Conservation (phyloP, 2,888 invertebrate species). For the Crocallis elinguaria region DNA sequence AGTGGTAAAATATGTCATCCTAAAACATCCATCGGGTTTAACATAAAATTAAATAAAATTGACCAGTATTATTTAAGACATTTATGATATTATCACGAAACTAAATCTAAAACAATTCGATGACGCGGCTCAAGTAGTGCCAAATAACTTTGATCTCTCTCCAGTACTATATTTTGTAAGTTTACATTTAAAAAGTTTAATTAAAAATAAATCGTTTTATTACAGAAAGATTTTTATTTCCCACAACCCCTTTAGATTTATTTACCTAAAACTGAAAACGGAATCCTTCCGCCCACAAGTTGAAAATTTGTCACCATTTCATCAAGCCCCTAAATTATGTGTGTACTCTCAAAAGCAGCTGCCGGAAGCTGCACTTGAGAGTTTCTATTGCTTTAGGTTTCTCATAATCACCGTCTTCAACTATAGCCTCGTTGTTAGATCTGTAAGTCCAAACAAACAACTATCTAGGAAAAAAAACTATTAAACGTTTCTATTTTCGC, state of each 20-base stretch:
- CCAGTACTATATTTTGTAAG: slow-evolving; percentile 73
- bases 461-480: too few relatives aligned
- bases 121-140: slow-evolving; percentile 61
- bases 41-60: slow-evolving; percentile 9
- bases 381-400: too few relatives aligned
- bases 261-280: background rate
- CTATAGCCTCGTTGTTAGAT: too few relatives aligned
- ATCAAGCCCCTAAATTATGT: too few relatives aligned
- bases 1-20: background rate
- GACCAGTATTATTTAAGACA: slow-evolving; percentile 24
- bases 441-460: too few relatives aligned
- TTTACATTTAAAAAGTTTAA: slow-evolving; percentile 66
- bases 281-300: too few relatives aligned
- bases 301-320: too few relatives aligned
- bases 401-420: too few relatives aligned
- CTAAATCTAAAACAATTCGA: slow-evolving; percentile 28
- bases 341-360: too few relatives aligned
- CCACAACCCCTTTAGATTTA: background rate
- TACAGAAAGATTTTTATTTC: slow-evolving; percentile 35
- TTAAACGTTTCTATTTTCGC: background rate
- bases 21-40: background rate
- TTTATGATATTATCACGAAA: slow-evolving; percentile 3
- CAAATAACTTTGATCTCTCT: slow-evolving; percentile 57
- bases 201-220: slow-evolving; percentile 66
- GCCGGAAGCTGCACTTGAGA: too few relatives aligned